Percentiles rank a stretch among this genome's conserved stretches.
Conservation (phyloP, 2,797 vertebrate species). For the Onychomys leucogaster region DNA sequence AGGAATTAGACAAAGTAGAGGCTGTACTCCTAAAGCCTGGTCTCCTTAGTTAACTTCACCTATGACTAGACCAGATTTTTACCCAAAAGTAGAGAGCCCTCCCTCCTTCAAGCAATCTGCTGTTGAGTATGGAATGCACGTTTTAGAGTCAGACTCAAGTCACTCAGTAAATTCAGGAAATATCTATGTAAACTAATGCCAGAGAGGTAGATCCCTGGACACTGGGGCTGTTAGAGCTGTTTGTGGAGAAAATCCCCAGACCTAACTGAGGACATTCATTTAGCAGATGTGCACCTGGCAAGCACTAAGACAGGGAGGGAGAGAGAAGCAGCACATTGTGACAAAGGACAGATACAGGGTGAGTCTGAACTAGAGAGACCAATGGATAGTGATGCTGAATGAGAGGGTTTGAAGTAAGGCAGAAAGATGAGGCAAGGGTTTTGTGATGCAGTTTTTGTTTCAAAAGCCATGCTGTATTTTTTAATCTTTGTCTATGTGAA, state of each 20-base stretch:
- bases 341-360: conserved; percentile 69
- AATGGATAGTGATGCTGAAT: neutral
- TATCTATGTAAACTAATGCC: conserved; percentile 79
- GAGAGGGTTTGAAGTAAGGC: neutral
- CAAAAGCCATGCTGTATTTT: neutral
- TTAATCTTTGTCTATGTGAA: neutral
- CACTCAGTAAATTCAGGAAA: conserved; percentile 80
- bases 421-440: neutral
- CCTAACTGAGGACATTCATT: conserved; percentile 68
- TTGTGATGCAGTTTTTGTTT: neutral
- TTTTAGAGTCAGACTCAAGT: conserved; percentile 62
- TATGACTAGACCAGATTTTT: neutral
- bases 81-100: neutral
- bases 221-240: conserved; percentile 77
- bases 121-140: conserved; percentile 54
- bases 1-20: conserved; percentile 50
- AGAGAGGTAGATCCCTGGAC: conserved; percentile 80
- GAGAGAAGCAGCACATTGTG: conserved; percentile 38
- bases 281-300: conserved; percentile 80
- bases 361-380: conserved; percentile 23
- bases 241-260: conserved; percentile 77
- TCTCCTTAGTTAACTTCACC: conserved; percentile 14
- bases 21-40: neutral
- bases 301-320: conserved; percentile 42
- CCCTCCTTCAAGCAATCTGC: conserved; percentile 53